Evolutionary conservation across 2,888 invertebrate species (phyloP).

Genomic region (Bhutanitis thaidina): DNA sequence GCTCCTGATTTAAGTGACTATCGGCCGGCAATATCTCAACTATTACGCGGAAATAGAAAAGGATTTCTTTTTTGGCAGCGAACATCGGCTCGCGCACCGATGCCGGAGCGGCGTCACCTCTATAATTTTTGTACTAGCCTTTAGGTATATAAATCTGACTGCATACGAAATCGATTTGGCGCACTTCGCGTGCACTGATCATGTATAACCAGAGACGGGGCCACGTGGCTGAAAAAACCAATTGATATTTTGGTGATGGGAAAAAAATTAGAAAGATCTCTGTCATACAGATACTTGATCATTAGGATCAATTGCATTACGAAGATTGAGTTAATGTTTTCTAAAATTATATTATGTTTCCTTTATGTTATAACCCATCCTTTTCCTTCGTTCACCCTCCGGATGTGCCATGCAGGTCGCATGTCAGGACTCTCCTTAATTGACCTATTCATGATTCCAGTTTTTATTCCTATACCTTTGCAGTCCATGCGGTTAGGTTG

Average conservation of each 20-base stretch:
- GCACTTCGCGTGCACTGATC: slow-evolving; percentile 13
- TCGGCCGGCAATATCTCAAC: slow-evolving; percentile 11
- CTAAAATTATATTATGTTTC: too few relatives aligned
- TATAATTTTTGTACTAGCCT: slow-evolving; percentile 11
- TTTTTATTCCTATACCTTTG: too few relatives aligned
- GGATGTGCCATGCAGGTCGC: too few relatives aligned
- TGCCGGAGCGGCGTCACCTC: slow-evolving; percentile 7
- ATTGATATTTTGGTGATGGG: background rate
- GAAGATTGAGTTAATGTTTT: background rate
- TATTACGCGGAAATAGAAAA: slow-evolving; percentile 18
- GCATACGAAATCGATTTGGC: slow-evolving; percentile 21
- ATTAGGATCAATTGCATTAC: background rate
- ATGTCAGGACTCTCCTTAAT: too few relatives aligned
- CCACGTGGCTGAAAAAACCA: slow-evolving; percentile 6
- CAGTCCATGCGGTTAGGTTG: too few relatives aligned
- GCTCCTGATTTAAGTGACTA: slow-evolving; percentile 3
- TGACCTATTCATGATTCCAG: too few relatives aligned
- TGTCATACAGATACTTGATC: too few relatives aligned
- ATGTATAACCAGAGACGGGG: slow-evolving; percentile 12
- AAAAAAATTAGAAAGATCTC: too few relatives aligned
- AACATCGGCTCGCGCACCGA: slow-evolving; percentile 5
- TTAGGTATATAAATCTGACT: slow-evolving; percentile 7
- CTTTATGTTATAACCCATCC: too few relatives aligned
- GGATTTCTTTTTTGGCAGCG: slow-evolving; percentile 15
- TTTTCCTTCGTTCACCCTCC: too few relatives aligned